phyloP scores from a whole-genome alignment of 2,797 vertebrate species.

The Ceyx erithaca region DNA sequence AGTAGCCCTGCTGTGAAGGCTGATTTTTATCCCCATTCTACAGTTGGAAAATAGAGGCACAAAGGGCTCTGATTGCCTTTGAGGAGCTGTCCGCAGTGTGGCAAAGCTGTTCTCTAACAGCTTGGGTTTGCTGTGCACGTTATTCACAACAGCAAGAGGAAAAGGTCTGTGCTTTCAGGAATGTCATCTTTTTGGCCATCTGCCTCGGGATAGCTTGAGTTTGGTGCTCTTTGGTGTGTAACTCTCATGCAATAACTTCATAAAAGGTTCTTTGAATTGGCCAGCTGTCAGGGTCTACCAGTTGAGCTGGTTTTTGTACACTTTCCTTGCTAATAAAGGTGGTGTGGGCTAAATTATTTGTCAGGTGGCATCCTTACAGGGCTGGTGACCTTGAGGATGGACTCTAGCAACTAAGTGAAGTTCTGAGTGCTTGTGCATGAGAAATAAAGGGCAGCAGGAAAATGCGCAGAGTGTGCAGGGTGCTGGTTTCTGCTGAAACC shows the following conservation, averaged over 20 bases:
- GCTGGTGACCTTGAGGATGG: neutral
- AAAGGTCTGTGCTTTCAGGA: slow-evolving; percentile 7
- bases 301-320: neutral
- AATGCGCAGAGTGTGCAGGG: neutral
- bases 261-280: neutral
- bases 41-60: neutral
- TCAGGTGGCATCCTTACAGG: neutral
- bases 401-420: neutral
- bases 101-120: neutral
- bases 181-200: neutral
- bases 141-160: neutral
- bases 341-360: neutral
- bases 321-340: neutral
- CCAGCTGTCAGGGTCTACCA: neutral
- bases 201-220: neutral
- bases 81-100: neutral
- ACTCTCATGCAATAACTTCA: neutral
- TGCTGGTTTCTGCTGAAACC: neutral
- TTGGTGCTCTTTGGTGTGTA: neutral
- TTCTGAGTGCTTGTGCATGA: neutral
- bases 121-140: neutral
- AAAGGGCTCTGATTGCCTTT: neutral
- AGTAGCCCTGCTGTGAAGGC: neutral
- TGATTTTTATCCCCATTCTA: neutral
- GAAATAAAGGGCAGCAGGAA: neutral